These are phyloP conservation scores for Anodontia alba DNA, from an alignment of 2,888 invertebrate genomes.

Conservation along the genomic window DNA sequence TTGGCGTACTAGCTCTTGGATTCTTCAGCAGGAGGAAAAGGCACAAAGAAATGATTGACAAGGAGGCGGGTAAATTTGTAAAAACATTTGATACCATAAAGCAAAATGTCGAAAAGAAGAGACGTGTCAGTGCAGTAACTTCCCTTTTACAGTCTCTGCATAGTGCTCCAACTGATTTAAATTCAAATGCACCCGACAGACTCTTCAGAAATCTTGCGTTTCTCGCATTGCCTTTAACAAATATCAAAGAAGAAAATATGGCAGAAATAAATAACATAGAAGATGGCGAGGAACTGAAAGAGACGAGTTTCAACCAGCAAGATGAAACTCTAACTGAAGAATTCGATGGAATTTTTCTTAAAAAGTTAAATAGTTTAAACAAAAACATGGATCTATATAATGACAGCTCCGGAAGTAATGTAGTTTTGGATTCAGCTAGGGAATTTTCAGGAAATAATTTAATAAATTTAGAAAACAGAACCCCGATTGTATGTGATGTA, in stretches of 20 bases:
- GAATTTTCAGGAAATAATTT: not conserved
- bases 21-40: conserved; percentile 63
- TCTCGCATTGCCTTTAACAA: conserved; percentile 39
- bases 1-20: conserved; percentile 72
- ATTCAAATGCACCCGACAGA: not conserved
- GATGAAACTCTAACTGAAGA: not conserved
- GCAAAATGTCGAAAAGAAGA: conserved; percentile 56
- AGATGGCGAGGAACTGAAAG: not conserved
- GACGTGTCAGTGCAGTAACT: conserved; percentile 44
- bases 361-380: not conserved
- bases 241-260: conserved; percentile 23
- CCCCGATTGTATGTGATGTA: not conserved
- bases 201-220: conserved; percentile 39
- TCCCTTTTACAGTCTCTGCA: conserved; percentile 43
- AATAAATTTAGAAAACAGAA: not conserved
- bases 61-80: conserved; percentile 65
- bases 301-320: not conserved
- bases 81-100: conserved; percentile 63
- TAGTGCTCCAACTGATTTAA: not conserved
- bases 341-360: not conserved
- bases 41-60: conserved; percentile 53
- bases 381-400: not conserved
- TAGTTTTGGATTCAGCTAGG: not conserved
- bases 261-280: not conserved
- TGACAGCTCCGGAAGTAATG: not conserved